These are phyloP conservation scores for Vulpes vulpes DNA, from an alignment of 2,113 vertebrate species.

Conservation along the genomic window DNA sequence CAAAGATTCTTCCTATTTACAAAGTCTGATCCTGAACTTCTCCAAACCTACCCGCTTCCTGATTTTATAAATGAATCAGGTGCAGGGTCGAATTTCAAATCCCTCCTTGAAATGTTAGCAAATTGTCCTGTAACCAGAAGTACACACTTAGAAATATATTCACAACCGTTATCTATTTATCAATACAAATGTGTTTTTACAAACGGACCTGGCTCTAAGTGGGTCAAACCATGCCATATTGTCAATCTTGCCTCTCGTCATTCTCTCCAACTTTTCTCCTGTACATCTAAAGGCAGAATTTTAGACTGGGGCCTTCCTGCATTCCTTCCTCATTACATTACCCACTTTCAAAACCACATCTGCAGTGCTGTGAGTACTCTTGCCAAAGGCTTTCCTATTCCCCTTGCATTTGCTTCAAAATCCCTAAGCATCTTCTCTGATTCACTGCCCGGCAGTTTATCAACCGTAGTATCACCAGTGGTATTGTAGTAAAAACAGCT, in stretches of 20 bases:
- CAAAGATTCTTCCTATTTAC: background rate
- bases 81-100: background rate
- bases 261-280: background rate
- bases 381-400: constrained; percentile 23
- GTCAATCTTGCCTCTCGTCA: background rate
- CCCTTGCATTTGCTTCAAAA: constrained; percentile 64
- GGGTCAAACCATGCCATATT: background rate
- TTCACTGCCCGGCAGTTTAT: background rate
- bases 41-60: background rate
- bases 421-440: background rate
- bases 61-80: background rate
- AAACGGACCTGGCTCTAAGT: background rate
- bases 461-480: constrained; percentile 25
- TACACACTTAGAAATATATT: background rate
- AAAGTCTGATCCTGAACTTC: background rate
- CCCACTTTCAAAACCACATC: background rate
- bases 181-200: background rate
- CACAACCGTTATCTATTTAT: background rate
- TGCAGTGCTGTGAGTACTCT: background rate
- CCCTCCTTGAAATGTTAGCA: background rate
- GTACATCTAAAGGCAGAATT: background rate
- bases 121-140: constrained; percentile 40
- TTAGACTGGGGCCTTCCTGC: constrained; percentile 21
- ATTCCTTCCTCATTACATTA: background rate
- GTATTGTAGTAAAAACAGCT: background rate